Evolutionary conservation across 1,140 invertebrate genomes (phyloP), one percentile per base, ranked within the genome.

Genomic region (Spodoptera litura): DNA sequence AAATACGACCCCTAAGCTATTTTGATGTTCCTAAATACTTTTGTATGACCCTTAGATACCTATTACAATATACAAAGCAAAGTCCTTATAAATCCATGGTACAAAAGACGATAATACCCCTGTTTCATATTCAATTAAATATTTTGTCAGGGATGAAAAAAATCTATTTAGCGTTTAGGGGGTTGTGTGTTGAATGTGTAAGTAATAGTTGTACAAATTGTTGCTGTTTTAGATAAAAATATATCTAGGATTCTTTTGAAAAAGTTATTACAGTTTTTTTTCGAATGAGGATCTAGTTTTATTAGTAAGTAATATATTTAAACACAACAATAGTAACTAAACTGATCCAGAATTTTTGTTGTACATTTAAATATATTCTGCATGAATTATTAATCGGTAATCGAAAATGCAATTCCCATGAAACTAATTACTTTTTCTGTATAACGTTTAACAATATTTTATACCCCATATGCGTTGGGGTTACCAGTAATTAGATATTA

Each of bases 91-190:
- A 94, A 93, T 92, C 91, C 91, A 78, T 68, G 79, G 77, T 79
- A 94, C 91, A 94, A 93, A 94, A 91, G 90, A 94, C 84, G 88
- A 87, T 92, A 94, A 92, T 88, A 83, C 89, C 86, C 81, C 86
- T 87, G 90, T 92, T 94, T 91, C 90, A 91, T 93, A 94, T 94
- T 94, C 91, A 93, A 94, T 94, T 93, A 93, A 89, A 91, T 89
- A 89, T 93, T 94, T 92, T 92, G 90, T 92, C 83, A 82, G 86
- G 89, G 91, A 89, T 80, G 83, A 90, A 91, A 83, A 83, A 88
- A 88, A 91, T 90, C 81, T 86, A 88, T 91, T 85, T 78, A 59
- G 84, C 85, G 87, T 88, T 91, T 80, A 81, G 83, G 87, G 81
- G 59, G 82, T 85, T 53, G 80, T 58, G 79, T 88, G 84, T 82